Evolutionary conservation across 2,113 vertebrate species (phyloP), one percentile per base, ranked within the genome.

Genomic region (Verasper variegatus): DNA sequence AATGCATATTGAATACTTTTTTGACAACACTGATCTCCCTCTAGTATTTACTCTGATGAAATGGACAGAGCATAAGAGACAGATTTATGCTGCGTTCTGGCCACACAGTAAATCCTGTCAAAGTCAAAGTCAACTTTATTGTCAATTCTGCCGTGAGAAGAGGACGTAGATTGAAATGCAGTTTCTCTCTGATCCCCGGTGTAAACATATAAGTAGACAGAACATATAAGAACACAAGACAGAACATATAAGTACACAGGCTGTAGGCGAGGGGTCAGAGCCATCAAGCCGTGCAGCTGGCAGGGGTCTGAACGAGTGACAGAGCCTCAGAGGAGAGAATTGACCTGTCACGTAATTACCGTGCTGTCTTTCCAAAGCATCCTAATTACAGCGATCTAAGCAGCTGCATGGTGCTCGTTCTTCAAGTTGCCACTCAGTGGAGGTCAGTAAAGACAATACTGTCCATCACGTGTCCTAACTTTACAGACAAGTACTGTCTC

Each of bases 271-370:
- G 64, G 26, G 74, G 61, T 80, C 68, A 51, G 23, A 40, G 69
- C 60, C 69, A 63, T 75, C 62, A 35, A 15, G 42, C 51, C 11
- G 0, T 66, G 72, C 88, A 92, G 86, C 86, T 92, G 88, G 71
- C 71, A 59, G 27, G 60, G 78, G 58, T 82, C 49, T 76, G 52
- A 67, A 74, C 67, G 68, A 88, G 69, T 80, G 80, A 68, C 76
- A 82, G 69, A 40, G 62, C 77, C 54, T 73, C 26, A 74, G 31
- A 84, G 74, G 55, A 87, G 26, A 89, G 70, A 78, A 86, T 79
- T 83, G 83, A 78, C 59, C 65, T 76, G 81, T 89, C 81, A 74
- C 83, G 78, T 92, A 93, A 93, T 93, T 92, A 84, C 84, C 10
- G 49, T 77, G 86, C 87, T 87, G 86, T 80, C 72, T 81, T 76